A percentile compares a stretch with the other conserved stretches of the same genome.
Evolutionary conservation across 2,797 vertebrate genomes (phyloP).

Genomic region (Sebastes minor): DNA sequence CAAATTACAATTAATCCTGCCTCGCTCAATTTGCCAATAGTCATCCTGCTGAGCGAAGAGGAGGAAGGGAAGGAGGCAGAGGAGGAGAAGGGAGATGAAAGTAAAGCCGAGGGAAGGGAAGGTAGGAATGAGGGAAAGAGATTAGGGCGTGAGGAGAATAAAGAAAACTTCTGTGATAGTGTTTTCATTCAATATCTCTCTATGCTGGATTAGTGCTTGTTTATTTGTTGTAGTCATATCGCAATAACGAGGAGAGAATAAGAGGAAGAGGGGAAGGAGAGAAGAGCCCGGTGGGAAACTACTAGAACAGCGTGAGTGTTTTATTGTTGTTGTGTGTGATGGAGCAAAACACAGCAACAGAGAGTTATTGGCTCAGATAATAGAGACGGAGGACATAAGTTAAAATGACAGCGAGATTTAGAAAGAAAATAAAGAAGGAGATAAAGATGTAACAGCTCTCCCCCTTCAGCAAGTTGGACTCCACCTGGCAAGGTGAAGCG

Average conservation of each 20-base stretch:
- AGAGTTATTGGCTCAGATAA: slow-evolving; percentile 11
- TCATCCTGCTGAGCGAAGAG: slow-evolving; percentile 49
- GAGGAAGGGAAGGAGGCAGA: slow-evolving; percentile 9
- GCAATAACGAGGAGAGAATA: not conserved
- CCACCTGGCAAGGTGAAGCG: slow-evolving; percentile 28
- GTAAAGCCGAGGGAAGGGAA: not conserved
- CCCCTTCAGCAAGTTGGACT: slow-evolving; percentile 11
- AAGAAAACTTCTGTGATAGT: not conserved
- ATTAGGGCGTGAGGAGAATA: not conserved
- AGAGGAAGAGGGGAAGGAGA: not conserved
- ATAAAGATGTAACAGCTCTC: slow-evolving; percentile 12
- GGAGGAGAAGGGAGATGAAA: not conserved
- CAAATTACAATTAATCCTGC: slow-evolving; percentile 79
- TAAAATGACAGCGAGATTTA: slow-evolving; percentile 12
- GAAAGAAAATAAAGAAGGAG: not conserved
- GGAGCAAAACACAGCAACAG: slow-evolving; percentile 20
- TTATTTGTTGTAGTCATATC: slow-evolving; percentile 8
- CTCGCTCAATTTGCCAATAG: slow-evolving; percentile 77
- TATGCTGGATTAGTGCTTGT: slow-evolving; percentile 10
- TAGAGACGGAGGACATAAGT: not conserved
- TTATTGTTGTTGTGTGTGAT: slow-evolving; percentile 13
- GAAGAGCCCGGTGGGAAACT: not conserved
- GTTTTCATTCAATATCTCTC: slow-evolving; percentile 1
- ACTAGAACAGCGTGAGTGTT: not conserved
- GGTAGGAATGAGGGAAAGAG: not conserved